A percentile compares a stretch with the other conserved stretches of the same genome.
Conservation (phyloP, 2,888 invertebrate genomes). For the Brachylomia viminalis region DNA sequence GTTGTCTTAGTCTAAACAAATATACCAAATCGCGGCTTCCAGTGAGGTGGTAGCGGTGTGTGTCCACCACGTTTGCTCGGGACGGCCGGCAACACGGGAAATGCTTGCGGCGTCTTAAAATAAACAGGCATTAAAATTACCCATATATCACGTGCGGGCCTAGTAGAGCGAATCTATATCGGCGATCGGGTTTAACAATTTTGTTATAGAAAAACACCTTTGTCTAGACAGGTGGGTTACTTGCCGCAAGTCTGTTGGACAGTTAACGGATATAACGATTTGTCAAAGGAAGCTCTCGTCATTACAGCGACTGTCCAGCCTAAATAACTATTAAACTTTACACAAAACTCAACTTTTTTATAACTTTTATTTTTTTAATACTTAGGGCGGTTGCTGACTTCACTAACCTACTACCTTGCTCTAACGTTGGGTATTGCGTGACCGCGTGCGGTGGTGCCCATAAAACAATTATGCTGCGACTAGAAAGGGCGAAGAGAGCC, state of each 20-base stretch:
- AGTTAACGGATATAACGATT: slow-evolving; percentile 3
- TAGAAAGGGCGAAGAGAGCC: too few species aligned
- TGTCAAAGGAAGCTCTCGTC: background rate
- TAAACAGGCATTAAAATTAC: slow-evolving; percentile 61
- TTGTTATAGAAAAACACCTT: slow-evolving; percentile 5
- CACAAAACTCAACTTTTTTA: too few species aligned
- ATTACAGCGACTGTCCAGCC: background rate
- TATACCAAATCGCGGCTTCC: slow-evolving; percentile 27
- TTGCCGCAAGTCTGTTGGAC: background rate
- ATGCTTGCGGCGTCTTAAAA: slow-evolving; percentile 64
- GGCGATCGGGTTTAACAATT: background rate
- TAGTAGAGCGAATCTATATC: slow-evolving; percentile 25
- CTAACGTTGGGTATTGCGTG: too few species aligned
- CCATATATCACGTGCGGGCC: slow-evolving; percentile 28
- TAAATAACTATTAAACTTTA: slow-evolving; percentile 2
- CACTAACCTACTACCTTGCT: too few species aligned
- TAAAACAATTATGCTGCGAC: too few species aligned
- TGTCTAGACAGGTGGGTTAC: slow-evolving; percentile 28
- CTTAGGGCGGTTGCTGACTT: too few species aligned
- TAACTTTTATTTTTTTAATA: too few species aligned
- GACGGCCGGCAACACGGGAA: slow-evolving; percentile 55
- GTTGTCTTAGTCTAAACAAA: slow-evolving; percentile 32
- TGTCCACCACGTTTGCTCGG: slow-evolving; percentile 42
- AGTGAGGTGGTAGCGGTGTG: slow-evolving; percentile 33
- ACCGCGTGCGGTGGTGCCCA: too few species aligned